phyloP scores from a whole-genome alignment of 92 coral and sea anemone genomes.

The Metridium senile region DNA sequence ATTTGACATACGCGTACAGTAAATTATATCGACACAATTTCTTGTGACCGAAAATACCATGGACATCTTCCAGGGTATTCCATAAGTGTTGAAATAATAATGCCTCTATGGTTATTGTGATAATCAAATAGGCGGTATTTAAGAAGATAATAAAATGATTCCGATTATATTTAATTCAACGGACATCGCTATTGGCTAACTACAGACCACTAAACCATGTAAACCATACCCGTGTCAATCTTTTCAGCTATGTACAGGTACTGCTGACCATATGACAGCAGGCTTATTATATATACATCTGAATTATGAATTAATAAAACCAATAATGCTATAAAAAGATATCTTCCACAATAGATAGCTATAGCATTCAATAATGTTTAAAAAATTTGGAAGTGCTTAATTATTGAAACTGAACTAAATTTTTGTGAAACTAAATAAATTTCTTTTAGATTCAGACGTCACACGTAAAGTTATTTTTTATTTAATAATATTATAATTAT shows the following conservation, averaged over 20 bases:
- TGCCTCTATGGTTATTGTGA: not conserved
- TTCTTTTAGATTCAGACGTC: too few relatives aligned
- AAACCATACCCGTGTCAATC: too few relatives aligned
- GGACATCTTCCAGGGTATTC: not conserved
- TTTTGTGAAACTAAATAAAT: too few relatives aligned
- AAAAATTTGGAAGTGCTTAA: too few relatives aligned
- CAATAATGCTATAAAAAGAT: not conserved
- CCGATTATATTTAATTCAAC: not conserved
- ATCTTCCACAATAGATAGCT: not conserved
- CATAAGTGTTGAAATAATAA: not conserved
- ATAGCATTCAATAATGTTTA: too few relatives aligned
- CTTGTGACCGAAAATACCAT: not conserved
- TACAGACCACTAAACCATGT: not conserved
- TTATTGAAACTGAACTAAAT: too few relatives aligned
- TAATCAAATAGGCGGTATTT: not conserved
- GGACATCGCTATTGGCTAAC: not conserved
- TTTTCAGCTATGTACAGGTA: not conserved
- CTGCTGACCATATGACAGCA: not conserved
- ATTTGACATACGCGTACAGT: too few relatives aligned
- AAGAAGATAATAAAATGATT: not conserved
- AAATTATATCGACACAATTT: too few relatives aligned
- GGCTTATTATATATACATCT: not conserved
- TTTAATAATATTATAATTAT: too few relatives aligned
- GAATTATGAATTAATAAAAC: conserved; percentile 6
- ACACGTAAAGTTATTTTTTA: too few relatives aligned